Conservation (phyloP, 2,888 invertebrate genomes). For the Lasioglossum lativentre region DNA sequence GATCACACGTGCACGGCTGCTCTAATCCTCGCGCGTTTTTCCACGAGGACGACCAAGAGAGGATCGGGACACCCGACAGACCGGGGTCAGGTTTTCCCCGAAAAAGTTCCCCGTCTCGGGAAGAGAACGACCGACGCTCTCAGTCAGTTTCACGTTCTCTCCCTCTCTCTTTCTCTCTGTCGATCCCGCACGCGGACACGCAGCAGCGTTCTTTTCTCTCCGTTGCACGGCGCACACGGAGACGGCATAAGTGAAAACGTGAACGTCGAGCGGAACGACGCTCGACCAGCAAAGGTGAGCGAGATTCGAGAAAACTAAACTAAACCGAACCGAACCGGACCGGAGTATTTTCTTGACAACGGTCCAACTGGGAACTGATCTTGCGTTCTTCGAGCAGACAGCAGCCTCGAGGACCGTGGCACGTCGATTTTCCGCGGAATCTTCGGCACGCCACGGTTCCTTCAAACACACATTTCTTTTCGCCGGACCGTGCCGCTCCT, state of each 20-base stretch:
- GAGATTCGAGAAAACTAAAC: constrained; percentile 25
- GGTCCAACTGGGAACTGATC: constrained; percentile 11
- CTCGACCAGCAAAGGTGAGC: constrained; percentile 64
- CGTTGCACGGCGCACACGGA: background rate
- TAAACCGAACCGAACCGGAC: constrained; percentile 24
- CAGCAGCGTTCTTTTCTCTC: background rate
- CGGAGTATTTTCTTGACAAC: constrained; percentile 17
- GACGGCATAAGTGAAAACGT: constrained; percentile 37
- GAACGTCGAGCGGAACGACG: constrained; percentile 60
- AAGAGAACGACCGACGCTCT: background rate
- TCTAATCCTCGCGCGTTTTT: background rate
- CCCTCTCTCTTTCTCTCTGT: background rate
- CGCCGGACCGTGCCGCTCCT: background rate
- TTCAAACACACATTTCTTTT: no score
- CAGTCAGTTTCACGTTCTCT: background rate
- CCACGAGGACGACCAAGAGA: background rate
- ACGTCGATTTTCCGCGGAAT: background rate
- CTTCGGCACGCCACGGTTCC: background rate
- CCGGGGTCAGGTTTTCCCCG: background rate
- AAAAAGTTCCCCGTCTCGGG: background rate
- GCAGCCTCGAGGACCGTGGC: background rate
- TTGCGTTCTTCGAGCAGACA: background rate
- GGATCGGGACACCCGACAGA: background rate
- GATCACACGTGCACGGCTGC: background rate
- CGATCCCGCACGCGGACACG: background rate